Evolutionary conservation across 2,797 vertebrate species (phyloP).

Genomic region (Cyprinodon diabolis): DNA sequence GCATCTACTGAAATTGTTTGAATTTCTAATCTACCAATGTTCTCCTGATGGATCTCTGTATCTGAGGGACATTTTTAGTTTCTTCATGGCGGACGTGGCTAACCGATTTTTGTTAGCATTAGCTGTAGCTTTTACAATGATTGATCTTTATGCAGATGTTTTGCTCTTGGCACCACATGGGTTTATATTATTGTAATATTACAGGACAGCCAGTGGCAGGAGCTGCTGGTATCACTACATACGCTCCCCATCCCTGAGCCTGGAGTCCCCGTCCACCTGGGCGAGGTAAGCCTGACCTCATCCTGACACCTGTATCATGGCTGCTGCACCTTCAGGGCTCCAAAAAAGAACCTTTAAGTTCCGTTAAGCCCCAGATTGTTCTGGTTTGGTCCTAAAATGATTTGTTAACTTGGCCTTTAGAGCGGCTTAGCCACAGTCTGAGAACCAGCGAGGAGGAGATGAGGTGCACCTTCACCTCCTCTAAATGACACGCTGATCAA

Average conservation of each 20-base stretch:
- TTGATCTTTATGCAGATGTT: background rate
- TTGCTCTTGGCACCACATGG: background rate
- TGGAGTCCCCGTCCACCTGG: slow-evolving; percentile 90
- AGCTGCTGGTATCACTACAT: slow-evolving; percentile 90
- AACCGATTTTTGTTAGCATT: background rate
- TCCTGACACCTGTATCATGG: background rate
- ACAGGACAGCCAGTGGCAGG: slow-evolving; percentile 91
- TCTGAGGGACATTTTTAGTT: background rate
- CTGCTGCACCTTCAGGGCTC: background rate
- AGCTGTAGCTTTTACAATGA: background rate
- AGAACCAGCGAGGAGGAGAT: too few relatives aligned
- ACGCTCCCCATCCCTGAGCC: slow-evolving; percentile 89
- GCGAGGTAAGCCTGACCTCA: slow-evolving; percentile 83
- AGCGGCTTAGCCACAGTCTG: background rate
- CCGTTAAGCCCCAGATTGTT: background rate
- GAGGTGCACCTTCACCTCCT: too few relatives aligned
- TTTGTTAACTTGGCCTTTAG: background rate
- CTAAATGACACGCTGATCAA: too few relatives aligned
- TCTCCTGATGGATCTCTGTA: background rate
- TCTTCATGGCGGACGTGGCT: background rate
- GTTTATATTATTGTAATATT: slow-evolving; percentile 50
- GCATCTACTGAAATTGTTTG: background rate
- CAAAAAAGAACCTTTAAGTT: background rate
- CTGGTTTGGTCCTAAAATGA: background rate
- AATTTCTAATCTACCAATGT: background rate